phyloP scores from a whole-genome alignment of 2,113 vertebrate genomes.

The Parotia lawesii region DNA sequence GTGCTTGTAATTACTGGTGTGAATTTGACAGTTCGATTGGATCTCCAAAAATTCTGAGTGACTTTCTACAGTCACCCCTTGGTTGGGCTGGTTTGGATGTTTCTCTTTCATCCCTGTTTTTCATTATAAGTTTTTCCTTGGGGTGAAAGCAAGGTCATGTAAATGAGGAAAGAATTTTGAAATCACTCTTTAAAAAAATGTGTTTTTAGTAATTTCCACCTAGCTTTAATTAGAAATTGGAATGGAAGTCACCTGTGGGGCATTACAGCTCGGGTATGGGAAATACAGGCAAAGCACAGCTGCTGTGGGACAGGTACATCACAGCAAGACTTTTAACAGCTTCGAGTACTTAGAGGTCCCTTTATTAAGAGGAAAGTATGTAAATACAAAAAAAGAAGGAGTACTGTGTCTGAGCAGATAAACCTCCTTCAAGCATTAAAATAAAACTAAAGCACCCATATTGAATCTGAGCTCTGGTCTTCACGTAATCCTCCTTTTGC shows the following conservation, averaged over 20 bases:
- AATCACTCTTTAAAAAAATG: rapidly evolving
- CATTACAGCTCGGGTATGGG: rapidly evolving
- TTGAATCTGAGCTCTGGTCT: not conserved
- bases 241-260: not conserved
- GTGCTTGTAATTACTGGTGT: not conserved
- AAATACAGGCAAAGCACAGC: not conserved
- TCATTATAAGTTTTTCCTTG: not conserved
- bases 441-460: not conserved
- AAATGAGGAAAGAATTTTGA: not conserved
- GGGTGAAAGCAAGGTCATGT: not conserved
- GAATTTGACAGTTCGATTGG: not conserved
- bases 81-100: not conserved
- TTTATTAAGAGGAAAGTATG: not conserved
- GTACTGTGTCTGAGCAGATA: not conserved
- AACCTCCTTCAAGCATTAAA: not conserved
- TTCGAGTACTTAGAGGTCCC: not conserved
- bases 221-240: not conserved
- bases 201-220: not conserved
- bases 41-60: not conserved
- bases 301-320: not conserved
- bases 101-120: not conserved
- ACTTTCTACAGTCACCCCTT: not conserved
- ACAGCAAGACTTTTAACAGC: not conserved
- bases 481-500: not conserved
- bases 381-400: not conserved